phyloP scores from a whole-genome alignment of 1,140 invertebrate genomes.

The Danaus melanippus region DNA sequence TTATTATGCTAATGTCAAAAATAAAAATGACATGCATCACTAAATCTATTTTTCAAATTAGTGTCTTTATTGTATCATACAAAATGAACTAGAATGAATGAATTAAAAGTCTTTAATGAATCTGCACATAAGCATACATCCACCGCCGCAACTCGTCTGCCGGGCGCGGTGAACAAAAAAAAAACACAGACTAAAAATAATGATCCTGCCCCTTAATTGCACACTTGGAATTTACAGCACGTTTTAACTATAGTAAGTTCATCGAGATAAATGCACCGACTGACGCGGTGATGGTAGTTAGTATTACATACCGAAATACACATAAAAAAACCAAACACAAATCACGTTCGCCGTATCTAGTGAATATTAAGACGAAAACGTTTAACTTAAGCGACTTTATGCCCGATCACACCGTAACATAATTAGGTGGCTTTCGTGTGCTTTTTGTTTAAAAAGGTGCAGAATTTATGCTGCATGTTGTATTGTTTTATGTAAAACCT shows the following conservation, averaged over 20 bases:
- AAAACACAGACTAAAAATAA: constrained; percentile 57
- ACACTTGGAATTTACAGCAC: constrained; percentile 58
- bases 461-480: no score
- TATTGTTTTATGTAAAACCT: no score
- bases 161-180: constrained; percentile 43
- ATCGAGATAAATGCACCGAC: constrained; percentile 37
- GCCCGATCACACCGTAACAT: constrained; percentile 14
- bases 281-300: constrained; percentile 39
- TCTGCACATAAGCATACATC: no score
- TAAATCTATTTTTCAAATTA: no score
- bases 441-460: no score
- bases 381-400: constrained; percentile 29
- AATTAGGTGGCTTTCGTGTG: no score
- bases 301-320: constrained; percentile 34
- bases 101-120: no score
- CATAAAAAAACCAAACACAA: constrained; percentile 24
- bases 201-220: constrained; percentile 53
- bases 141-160: constrained; percentile 35
- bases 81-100: no score
- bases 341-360: constrained; percentile 26
- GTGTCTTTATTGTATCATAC: no score
- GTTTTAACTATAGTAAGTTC: constrained; percentile 52
- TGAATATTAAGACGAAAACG: constrained; percentile 33
- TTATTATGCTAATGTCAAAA: no score
- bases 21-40: no score